Conservation (phyloP, 2,113 vertebrate genomes). For the Stomatorhinus ivindoensis region DNA sequence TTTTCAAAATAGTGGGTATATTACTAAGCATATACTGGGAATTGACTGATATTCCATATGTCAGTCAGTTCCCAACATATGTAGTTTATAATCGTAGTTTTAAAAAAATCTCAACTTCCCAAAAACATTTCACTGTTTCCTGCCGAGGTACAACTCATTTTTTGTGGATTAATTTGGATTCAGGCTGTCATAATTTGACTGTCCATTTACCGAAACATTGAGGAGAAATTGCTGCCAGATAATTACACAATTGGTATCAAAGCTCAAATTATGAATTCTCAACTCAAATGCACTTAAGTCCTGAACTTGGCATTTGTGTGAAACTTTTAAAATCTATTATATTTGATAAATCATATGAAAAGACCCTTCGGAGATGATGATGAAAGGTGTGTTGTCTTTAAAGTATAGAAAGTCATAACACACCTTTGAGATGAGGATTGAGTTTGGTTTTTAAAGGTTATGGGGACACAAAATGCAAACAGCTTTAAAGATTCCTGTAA, state of each 20-base stretch:
- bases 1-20: neutral
- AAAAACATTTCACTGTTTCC: neutral
- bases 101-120: neutral
- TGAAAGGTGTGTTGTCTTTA: constrained; percentile 38
- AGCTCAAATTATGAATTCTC: constrained; percentile 53
- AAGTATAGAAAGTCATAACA: constrained; percentile 46
- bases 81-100: neutral
- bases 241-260: constrained; percentile 58
- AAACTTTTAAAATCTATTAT: constrained; percentile 66
- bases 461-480: constrained; percentile 61
- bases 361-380: constrained; percentile 40
- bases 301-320: constrained; percentile 62
- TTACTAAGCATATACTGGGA: neutral
- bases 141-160: neutral
- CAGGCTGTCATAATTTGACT: constrained; percentile 39
- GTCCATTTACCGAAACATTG: constrained; percentile 51
- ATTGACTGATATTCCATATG: neutral
- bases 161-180: neutral
- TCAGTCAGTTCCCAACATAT: neutral
- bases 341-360: constrained; percentile 55
- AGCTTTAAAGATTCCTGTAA: constrained; percentile 50
- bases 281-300: constrained; percentile 64
- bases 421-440: constrained; percentile 41
- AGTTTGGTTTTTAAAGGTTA: constrained; percentile 53
- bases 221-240: constrained; percentile 57